Evolutionary conservation across 2,113 vertebrate genomes (phyloP).

Genomic region (Chaetodon auriga): DNA sequence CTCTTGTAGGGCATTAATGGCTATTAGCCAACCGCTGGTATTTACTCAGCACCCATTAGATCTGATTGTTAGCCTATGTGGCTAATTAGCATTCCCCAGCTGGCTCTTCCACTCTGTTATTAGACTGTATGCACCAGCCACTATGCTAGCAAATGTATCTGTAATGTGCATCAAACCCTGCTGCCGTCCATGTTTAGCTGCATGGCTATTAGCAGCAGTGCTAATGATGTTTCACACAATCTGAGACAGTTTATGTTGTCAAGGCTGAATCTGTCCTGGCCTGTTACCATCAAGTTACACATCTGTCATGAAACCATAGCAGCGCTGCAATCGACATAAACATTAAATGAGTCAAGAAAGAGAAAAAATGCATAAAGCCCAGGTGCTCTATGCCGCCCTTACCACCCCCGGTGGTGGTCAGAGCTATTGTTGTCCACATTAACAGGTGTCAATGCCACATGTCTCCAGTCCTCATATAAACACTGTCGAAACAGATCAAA

Average conservation of each 20-base stretch:
- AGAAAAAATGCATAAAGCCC: neutral
- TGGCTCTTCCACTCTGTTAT: conserved; percentile 61
- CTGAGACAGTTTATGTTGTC: conserved; percentile 5
- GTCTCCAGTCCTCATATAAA: conserved; percentile 23
- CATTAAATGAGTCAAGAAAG: neutral
- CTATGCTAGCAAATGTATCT: conserved; percentile 40
- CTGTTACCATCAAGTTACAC: neutral
- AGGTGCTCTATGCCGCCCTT: neutral
- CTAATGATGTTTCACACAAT: conserved; percentile 43
- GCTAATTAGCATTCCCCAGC: conserved; percentile 73
- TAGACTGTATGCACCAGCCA: conserved; percentile 29
- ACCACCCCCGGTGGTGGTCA: neutral
- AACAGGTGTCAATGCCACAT: conserved; percentile 23
- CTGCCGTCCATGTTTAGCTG: conserved; percentile 49
- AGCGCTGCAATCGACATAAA: neutral
- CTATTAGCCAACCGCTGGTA: conserved; percentile 72
- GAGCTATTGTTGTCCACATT: conserved; percentile 20
- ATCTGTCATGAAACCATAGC: conserved; percentile 3
- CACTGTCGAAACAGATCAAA: conserved; percentile 24
- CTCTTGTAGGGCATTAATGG: conserved; percentile 61
- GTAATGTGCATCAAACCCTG: conserved; percentile 50
- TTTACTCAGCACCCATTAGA: conserved; percentile 76
- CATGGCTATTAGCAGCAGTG: conserved; percentile 24
- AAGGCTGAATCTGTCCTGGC: neutral
- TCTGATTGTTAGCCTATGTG: conserved; percentile 72